Conservation (phyloP, 2,113 vertebrate species). For the Capreolus pygargus region DNA sequence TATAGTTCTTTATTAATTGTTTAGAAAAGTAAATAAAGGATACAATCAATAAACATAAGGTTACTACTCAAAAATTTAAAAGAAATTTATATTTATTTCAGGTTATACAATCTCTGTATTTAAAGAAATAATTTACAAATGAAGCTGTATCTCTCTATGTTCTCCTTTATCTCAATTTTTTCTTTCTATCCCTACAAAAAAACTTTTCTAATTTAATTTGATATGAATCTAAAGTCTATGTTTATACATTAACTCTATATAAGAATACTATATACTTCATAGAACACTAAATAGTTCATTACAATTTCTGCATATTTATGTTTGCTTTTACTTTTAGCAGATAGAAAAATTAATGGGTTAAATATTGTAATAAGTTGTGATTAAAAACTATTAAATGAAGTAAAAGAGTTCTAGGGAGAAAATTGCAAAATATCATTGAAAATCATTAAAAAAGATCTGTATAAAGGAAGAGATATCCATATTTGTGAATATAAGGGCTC, state of each 20-base stretch:
- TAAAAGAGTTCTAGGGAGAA: neutral
- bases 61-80: neutral
- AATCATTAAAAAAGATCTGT: neutral
- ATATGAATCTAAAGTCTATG: neutral
- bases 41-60: neutral
- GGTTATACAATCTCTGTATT: neutral
- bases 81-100: neutral
- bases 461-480: neutral
- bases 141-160: neutral
- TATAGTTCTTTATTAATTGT: neutral
- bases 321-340: neutral
- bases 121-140: neutral
- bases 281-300: neutral
- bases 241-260: neutral
- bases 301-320: neutral
- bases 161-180: neutral
- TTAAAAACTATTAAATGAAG: neutral
- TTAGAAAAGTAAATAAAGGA: neutral
- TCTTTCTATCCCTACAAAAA: neutral
- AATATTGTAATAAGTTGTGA: neutral
- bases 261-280: neutral
- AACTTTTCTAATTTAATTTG: neutral
- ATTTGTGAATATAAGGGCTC: neutral
- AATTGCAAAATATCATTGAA: neutral
- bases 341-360: neutral